Base-by-base conservation (phyloP, 2,888 invertebrate genomes). In the Apodemia hepburni region DNA sequence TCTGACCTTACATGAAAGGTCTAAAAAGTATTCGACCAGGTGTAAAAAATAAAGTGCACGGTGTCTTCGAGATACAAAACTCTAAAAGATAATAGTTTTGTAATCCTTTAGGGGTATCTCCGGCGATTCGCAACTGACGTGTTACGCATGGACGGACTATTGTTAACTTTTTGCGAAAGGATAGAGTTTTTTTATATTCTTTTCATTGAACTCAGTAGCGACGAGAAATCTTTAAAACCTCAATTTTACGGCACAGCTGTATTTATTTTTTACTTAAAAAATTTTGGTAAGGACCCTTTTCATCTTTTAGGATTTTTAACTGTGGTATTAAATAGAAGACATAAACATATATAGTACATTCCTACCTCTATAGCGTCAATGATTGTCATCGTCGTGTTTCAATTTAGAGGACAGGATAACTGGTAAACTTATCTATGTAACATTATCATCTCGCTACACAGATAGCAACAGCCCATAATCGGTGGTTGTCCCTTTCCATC, bases 11-110 rank as follows among this genome's bases (percentile, higher is more conserved):
- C 75, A 74, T 84, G 84, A 84, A 79, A 69, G 68, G 67, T 79
- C 79, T 76, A 81, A 87, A 87, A 86, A 86, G 81, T 73, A 64
- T 51, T 75, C 73, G 73, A 78, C 88, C 88, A 87, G 88, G 86
- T 88, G 87, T 69, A 76, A 75, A 75, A 75, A 71, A 69, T 35
- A 27, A 57, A 75, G 75, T 73, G 60, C 42, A n/a, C 62, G 62
- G 33, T 64, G 51, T 54, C 51, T 54, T 54, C 51, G 1, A 68
- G 67, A 62, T 69, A 70, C 66, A 71, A 70, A 71, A 66, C 69
- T 67, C 71, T 68, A 59, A 59, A 70, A 75, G 73, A 79, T 75
- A 75, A 78, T 73, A 69, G 69, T 69, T 61, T 61, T 62, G 73
- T 79, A 79, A 80, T 79, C 79, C 79, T 77, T 78, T 78, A 70